phyloP scores from a whole-genome alignment of 64 coral and sea anemone genomes.

The Actinia tenebrosa region DNA sequence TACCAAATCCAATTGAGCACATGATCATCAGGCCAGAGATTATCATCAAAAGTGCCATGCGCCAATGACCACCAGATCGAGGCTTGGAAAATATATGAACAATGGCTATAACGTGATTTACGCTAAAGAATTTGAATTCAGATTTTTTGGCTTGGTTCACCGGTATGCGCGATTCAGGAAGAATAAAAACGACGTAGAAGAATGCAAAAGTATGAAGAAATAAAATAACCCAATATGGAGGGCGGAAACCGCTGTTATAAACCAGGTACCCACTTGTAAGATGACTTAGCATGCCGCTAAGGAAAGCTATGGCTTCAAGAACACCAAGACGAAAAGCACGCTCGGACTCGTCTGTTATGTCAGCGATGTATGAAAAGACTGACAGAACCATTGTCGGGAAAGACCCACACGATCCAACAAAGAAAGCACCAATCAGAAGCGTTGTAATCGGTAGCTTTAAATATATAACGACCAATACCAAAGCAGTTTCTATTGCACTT shows the following conservation, averaged over 20 bases:
- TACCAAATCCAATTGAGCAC: slow-evolving; percentile 87
- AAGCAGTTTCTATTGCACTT: slow-evolving; percentile 72
- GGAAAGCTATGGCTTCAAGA: slow-evolving; percentile 83
- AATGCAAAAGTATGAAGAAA: slow-evolving; percentile 72
- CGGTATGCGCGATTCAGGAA: slow-evolving; percentile 76
- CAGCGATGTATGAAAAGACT: slow-evolving; percentile 92
- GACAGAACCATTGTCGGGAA: slow-evolving; percentile 91
- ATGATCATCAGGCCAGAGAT: slow-evolving; percentile 87
- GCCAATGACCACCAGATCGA: slow-evolving; percentile 39
- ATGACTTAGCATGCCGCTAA: slow-evolving; percentile 94
- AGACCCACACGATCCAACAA: slow-evolving; percentile 81
- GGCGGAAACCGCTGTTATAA: slow-evolving; percentile 66
- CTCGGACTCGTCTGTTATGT: slow-evolving; percentile 83
- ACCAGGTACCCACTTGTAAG: slow-evolving; percentile 89
- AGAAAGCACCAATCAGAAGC: slow-evolving; percentile 82
- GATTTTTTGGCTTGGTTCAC: slow-evolving; percentile 45
- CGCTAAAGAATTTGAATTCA: slow-evolving; percentile 46
- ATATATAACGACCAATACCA: slow-evolving; percentile 74
- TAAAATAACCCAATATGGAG: slow-evolving; percentile 76
- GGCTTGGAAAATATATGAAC: slow-evolving; percentile 72
- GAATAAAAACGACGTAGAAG: slow-evolving; percentile 77
- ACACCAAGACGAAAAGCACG: slow-evolving; percentile 91
- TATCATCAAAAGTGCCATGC: slow-evolving; percentile 69
- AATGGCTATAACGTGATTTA: slow-evolving; percentile 70
- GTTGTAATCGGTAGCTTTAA: slow-evolving; percentile 62